A percentile compares a stretch with the other conserved stretches of the same genome.
Evolutionary conservation across 2,888 invertebrate species (phyloP).

Genomic region (Helleia helle): DNA sequence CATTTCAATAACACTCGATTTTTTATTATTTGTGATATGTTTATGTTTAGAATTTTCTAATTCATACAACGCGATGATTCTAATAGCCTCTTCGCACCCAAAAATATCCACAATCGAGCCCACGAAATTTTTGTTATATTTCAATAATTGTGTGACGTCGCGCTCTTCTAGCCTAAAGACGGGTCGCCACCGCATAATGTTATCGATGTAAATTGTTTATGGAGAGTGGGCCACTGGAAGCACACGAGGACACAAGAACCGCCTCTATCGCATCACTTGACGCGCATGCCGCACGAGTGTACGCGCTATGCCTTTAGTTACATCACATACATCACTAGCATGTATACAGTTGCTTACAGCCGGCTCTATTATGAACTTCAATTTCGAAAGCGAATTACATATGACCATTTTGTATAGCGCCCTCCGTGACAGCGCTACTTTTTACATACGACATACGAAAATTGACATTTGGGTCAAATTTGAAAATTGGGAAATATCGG

Average conservation of each 20-base stretch:
- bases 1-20: slow-evolving; percentile 73
- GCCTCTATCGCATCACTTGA: slow-evolving; percentile 32
- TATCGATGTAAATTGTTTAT: slow-evolving; percentile 18
- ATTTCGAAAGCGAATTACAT: not conserved
- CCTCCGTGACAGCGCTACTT: too few species aligned
- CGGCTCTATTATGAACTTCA: not conserved
- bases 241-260: slow-evolving; percentile 57
- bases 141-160: slow-evolving; percentile 36
- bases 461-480: too few species aligned
- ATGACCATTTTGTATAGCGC: too few species aligned
- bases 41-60: slow-evolving; percentile 53
- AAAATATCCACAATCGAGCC: slow-evolving; percentile 49
- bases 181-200: slow-evolving; percentile 22
- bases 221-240: slow-evolving; percentile 61
- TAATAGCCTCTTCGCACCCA: slow-evolving; percentile 65
- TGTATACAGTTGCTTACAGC: slow-evolving; percentile 9
- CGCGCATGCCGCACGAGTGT: slow-evolving; percentile 30
- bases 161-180: slow-evolving; percentile 26
- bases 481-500: too few species aligned
- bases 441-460: too few species aligned
- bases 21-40: slow-evolving; percentile 57
- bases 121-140: slow-evolving; percentile 47
- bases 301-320: slow-evolving; percentile 31
- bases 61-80: slow-evolving; percentile 63
- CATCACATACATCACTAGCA: slow-evolving; percentile 25